Percentiles rank a stretch among this genome's conserved stretches.
phyloP scores from a whole-genome alignment of 2,797 vertebrate genomes.

The Naso thynnoides region DNA sequence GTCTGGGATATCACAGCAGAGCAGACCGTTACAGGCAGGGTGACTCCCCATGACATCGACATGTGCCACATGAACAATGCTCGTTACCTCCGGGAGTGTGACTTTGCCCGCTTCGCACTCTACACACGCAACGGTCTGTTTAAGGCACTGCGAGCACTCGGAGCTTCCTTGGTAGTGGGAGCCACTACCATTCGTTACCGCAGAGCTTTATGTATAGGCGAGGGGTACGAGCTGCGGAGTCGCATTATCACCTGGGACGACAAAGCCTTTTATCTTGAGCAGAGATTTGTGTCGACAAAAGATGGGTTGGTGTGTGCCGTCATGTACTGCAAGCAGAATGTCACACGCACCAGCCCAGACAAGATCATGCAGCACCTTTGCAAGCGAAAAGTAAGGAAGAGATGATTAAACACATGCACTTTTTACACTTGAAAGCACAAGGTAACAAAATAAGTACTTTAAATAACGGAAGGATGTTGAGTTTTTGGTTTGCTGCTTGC shows the following conservation, averaged over 20 bases:
- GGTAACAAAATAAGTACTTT: background rate
- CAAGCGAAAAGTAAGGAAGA: constrained; percentile 85
- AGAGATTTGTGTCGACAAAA: constrained; percentile 89
- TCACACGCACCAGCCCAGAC: constrained; percentile 85
- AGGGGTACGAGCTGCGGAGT: constrained; percentile 88
- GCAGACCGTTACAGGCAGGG: constrained; percentile 80
- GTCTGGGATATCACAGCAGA: constrained; percentile 87
- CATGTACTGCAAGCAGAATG: constrained; percentile 88
- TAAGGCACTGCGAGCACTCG: constrained; percentile 81
- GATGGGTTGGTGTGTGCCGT: constrained; percentile 88
- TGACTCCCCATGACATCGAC: constrained; percentile 88
- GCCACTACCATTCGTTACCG: constrained; percentile 91
- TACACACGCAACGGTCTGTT: constrained; percentile 89
- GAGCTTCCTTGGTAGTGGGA: constrained; percentile 84
- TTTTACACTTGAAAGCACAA: background rate
- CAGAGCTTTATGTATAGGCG: constrained; percentile 85
- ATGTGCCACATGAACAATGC: constrained; percentile 95
- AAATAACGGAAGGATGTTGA: background rate
- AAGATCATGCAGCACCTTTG: constrained; percentile 88
- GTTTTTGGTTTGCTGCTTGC: constrained; percentile 22
- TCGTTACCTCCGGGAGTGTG: constrained; percentile 92
- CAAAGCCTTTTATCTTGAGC: constrained; percentile 92
- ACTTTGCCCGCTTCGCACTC: constrained; percentile 89
- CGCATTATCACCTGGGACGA: constrained; percentile 91
- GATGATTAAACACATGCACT: background rate